These are phyloP conservation scores for Steinernema hermaphroditum DNA, from an alignment of 2,888 invertebrate species.

Conservation along the genomic window DNA sequence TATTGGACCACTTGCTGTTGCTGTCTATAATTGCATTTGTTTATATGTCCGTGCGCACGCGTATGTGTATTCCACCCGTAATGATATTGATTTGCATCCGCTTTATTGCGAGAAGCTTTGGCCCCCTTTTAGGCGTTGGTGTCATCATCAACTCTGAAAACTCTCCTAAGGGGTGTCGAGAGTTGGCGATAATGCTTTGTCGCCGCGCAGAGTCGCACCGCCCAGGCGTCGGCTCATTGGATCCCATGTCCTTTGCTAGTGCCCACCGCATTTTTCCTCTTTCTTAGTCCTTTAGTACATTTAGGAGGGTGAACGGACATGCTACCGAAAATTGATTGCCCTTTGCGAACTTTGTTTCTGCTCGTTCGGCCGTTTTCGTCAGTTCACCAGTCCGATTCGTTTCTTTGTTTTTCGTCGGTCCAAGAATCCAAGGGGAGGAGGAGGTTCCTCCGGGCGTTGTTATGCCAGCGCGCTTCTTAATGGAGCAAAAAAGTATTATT, in stretches of 20 bases:
- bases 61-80: slow-evolving; percentile 23
- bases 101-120: slow-evolving; percentile 20
- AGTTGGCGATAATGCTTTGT: background rate
- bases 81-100: slow-evolving; percentile 31
- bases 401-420: slow-evolving; percentile 4
- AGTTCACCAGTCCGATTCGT: background rate
- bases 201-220: background rate
- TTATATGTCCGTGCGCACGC: slow-evolving; percentile 26
- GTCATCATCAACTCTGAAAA: slow-evolving; percentile 21
- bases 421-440: background rate
- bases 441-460: background rate
- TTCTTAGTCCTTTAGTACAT: slow-evolving; percentile 17
- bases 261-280: slow-evolving; percentile 24
- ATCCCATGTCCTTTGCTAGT: slow-evolving; percentile 5
- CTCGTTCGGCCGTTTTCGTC: slow-evolving; percentile 3
- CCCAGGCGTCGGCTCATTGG: slow-evolving; percentile 18
- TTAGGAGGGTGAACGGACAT: background rate
- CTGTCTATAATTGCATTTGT: slow-evolving; percentile 31
- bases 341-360: slow-evolving; percentile 18
- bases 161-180: background rate
- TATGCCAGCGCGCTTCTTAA: slow-evolving; percentile 20
- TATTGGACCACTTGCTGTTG: slow-evolving; percentile 29
- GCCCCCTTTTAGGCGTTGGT: slow-evolving; percentile 13
- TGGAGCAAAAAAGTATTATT: slow-evolving; percentile 29
- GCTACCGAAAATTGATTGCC: slow-evolving; percentile 26